Percentiles rank a stretch among this genome's conserved stretches.
These are phyloP conservation scores for Lithophane leautieri DNA, from an alignment of 2,888 invertebrate genomes.

Conservation along the genomic window DNA sequence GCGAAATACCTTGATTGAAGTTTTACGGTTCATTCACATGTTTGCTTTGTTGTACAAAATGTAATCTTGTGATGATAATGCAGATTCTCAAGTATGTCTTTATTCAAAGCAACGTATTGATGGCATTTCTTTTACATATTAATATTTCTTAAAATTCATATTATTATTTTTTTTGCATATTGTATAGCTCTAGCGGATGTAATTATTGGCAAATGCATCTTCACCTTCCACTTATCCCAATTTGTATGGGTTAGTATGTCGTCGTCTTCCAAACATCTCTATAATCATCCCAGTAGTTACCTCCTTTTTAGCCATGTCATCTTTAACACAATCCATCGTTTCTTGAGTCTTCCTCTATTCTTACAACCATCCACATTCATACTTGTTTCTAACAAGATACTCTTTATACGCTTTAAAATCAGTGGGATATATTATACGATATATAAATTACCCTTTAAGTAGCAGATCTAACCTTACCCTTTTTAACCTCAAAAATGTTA, in stretches of 20 bases:
- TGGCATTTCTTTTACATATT: background rate
- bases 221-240: background rate
- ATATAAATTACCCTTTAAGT: conserved; percentile 4
- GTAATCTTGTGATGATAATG: conserved; percentile 52
- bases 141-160: too few relatives aligned
- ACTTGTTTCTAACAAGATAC: background rate
- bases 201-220: background rate
- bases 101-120: conserved; percentile 3
- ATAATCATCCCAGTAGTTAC: background rate
- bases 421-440: background rate
- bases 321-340: background rate
- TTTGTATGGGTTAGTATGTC: background rate
- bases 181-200: background rate
- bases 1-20: conserved; percentile 54
- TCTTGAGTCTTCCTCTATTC: background rate
- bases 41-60: conserved; percentile 37
- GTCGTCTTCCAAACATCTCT: background rate
- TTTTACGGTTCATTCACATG: conserved; percentile 41
- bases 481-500: conserved; percentile 36
- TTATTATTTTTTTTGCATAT: background rate
- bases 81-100: conserved; percentile 30
- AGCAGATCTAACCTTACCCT: conserved; percentile 34
- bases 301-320: background rate
- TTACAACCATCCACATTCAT: background rate
- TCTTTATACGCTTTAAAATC: background rate